Conservation (phyloP, 2,888 invertebrate genomes). For the Eurytoma adleriae region DNA sequence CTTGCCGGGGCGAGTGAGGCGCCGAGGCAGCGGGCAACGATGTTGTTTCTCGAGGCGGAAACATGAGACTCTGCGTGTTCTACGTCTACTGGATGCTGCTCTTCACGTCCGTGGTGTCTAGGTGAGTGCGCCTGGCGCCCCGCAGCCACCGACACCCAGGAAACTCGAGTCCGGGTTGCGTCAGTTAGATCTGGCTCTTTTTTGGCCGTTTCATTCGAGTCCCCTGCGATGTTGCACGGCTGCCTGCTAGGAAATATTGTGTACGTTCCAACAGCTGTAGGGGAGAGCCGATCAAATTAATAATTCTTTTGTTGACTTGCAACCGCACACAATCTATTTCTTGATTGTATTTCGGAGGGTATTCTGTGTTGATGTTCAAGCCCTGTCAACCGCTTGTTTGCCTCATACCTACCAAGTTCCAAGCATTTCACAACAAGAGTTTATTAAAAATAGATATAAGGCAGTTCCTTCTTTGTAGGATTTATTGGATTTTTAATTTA, state of each 20-base stretch:
- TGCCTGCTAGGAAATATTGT: not conserved
- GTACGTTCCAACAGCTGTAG: not conserved
- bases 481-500: not conserved
- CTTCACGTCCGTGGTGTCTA: slow-evolving; percentile 80
- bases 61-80: slow-evolving; percentile 81
- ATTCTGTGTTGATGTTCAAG: not conserved
- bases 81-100: slow-evolving; percentile 80
- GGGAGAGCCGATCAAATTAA: not conserved
- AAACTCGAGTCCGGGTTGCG: not conserved
- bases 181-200: not conserved
- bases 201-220: slow-evolving; percentile 1
- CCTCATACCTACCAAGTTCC: not conserved
- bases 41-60: slow-evolving; percentile 36
- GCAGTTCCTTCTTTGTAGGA: not conserved
- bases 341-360: not conserved
- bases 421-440: not conserved
- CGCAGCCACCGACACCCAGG: no score
- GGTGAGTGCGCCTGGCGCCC: slow-evolving; percentile 71
- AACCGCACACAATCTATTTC: no score
- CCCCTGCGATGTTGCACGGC: not conserved
- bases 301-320: not conserved
- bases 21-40: not conserved
- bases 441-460: slow-evolving; percentile 12
- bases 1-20: not conserved
- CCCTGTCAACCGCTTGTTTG: not conserved